Conservation (phyloP, 2,888 invertebrate species). For the Tortrix viridana region DNA sequence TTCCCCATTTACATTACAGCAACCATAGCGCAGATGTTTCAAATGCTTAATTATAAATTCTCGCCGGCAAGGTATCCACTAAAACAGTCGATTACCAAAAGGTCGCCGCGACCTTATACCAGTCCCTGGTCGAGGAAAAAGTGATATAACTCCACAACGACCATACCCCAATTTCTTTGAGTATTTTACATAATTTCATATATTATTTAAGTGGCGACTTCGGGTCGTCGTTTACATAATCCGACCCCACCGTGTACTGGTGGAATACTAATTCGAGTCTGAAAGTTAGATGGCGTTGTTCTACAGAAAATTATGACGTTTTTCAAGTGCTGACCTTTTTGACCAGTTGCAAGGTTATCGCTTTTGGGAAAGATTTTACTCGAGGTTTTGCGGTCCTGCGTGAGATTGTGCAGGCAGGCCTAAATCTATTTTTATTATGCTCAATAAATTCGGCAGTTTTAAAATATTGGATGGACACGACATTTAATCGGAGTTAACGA, state of each 20-base stretch:
- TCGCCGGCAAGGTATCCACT: conserved; percentile 5
- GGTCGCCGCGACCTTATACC: conserved; percentile 7
- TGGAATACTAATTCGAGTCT: conserved; percentile 41
- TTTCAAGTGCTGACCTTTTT: conserved; percentile 15
- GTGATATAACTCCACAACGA: conserved; percentile 41
- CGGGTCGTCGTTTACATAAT: conserved; percentile 51
- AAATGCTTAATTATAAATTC: conserved; percentile 11
- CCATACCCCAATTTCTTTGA: conserved; percentile 43
- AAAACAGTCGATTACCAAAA: conserved; percentile 15
- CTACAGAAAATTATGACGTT: conserved; percentile 23
- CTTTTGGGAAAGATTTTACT: neutral
- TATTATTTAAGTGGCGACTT: conserved; percentile 56
- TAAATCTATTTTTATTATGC: no score
- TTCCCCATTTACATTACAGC: no score
- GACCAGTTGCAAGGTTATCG: neutral
- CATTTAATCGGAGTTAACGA: no score
- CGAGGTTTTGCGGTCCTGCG: no score
- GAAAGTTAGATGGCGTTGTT: conserved; percentile 33
- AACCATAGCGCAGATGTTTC: neutral
- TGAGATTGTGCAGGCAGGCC: no score
- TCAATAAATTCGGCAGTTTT: no score
- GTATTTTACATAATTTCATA: conserved; percentile 67
- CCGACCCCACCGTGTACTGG: conserved; percentile 37
- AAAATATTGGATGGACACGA: no score
- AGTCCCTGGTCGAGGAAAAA: conserved; percentile 37